These are phyloP conservation scores for Cephalopholis sonnerati DNA, from an alignment of 2,113 vertebrate species.

Conservation along the genomic window DNA sequence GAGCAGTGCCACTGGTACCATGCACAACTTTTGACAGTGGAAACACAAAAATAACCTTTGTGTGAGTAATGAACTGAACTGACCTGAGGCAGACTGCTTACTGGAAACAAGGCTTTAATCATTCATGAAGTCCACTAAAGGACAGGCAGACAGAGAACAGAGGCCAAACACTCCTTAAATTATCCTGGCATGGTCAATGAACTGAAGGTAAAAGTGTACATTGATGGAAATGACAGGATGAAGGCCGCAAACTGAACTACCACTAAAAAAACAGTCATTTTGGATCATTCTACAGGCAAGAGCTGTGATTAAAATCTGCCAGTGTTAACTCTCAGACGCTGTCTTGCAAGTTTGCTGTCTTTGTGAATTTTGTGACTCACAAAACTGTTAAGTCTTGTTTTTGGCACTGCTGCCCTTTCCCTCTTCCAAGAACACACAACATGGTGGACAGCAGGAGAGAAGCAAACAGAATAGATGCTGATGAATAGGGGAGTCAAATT, in stretches of 20 bases:
- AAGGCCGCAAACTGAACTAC: background rate
- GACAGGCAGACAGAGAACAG: background rate
- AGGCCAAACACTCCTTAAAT: background rate
- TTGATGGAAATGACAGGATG: no score
- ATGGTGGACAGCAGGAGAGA: background rate
- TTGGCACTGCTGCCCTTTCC: background rate
- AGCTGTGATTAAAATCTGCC: background rate
- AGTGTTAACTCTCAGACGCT: background rate
- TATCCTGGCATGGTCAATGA: background rate
- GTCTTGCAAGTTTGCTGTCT: background rate
- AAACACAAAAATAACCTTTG: no score
- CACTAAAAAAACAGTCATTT: no score
- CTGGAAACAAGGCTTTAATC: background rate
- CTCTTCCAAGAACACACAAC: background rate
- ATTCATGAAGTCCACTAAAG: constrained; percentile 32
- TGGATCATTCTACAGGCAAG: background rate
- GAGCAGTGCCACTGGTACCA: no score
- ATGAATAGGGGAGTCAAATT: background rate
- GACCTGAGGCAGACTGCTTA: no score
- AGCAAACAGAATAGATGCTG: no score
- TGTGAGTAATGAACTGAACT: no score
- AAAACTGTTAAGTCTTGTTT: background rate
- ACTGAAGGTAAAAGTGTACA: background rate
- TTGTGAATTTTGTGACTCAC: background rate
- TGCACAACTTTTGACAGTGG: no score